phyloP scores from a whole-genome alignment of 1,140 invertebrate species.

The Sarcophaga peregrina region DNA sequence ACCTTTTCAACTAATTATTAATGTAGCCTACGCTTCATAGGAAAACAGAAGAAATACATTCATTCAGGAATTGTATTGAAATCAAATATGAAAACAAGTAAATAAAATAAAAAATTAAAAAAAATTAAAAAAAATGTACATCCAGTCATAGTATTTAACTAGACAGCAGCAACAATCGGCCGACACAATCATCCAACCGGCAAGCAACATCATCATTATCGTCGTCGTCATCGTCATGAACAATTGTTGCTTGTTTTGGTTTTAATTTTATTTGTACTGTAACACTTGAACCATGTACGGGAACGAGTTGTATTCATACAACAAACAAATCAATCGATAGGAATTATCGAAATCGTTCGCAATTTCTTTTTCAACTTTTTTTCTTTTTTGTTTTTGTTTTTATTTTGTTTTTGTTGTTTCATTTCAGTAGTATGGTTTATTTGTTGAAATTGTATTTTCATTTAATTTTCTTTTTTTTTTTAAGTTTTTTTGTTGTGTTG shows the following conservation, averaged over 20 bases:
- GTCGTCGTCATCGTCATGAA: neutral
- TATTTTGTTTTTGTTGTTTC: neutral
- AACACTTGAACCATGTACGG: neutral
- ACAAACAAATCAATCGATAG: constrained; percentile 55
- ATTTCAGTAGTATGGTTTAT: constrained; percentile 28
- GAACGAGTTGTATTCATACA: neutral
- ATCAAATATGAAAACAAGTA: no score
- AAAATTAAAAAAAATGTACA: no score
- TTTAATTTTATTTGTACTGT: neutral
- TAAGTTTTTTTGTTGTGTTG: neutral
- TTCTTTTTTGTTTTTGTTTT: neutral
- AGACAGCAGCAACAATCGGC: neutral
- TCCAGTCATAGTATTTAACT: neutral
- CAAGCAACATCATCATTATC: neutral
- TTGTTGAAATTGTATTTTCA: constrained; percentile 9
- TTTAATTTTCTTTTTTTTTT: constrained; percentile 5
- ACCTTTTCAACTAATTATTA: no score
- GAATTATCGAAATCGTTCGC: constrained; percentile 56
- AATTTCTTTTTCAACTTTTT: constrained; percentile 43
- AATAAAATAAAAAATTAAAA: no score
- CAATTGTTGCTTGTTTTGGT: neutral
- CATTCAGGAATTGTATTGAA: no score
- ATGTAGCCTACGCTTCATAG: no score
- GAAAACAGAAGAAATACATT: no score
- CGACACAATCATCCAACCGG: neutral